These are phyloP conservation scores for Strigamia maritima DNA, from an alignment of 2,888 invertebrate species.

Conservation along the genomic window DNA sequence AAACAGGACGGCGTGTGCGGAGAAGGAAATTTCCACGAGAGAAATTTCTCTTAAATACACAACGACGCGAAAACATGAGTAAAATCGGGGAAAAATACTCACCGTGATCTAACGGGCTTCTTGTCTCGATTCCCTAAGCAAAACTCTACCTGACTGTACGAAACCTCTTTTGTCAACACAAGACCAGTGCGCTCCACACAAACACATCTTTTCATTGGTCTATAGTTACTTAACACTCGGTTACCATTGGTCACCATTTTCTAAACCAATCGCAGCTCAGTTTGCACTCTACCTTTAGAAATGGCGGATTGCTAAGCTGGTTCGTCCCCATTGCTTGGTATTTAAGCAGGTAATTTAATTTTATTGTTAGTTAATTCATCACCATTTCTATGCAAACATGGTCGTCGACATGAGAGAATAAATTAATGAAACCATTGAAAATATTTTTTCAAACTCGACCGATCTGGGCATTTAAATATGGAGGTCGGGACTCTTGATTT, in stretches of 20 bases:
- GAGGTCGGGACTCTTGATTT: not conserved
- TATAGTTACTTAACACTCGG: too few relatives aligned
- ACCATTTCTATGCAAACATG: conserved; percentile 1
- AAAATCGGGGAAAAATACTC: conserved; percentile 13
- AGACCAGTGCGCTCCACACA: not conserved
- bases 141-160: conserved; percentile 16
- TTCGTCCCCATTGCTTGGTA: conserved; percentile 1
- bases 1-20: not conserved
- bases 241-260: not conserved
- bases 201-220: not conserved
- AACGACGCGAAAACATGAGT: not conserved
- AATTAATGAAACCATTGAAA: not conserved
- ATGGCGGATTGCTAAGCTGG: conserved; percentile 25
- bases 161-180: conserved; percentile 36
- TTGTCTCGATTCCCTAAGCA: not conserved
- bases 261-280: not conserved
- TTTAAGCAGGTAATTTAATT: conserved; percentile 33
- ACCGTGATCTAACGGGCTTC: not conserved
- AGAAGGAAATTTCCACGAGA: not conserved
- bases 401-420: not conserved
- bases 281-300: conserved; percentile 22
- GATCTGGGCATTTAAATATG: not conserved
- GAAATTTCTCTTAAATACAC: not conserved
- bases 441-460: not conserved
- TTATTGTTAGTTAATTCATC: conserved; percentile 11